Percentiles rank a stretch among this genome's conserved stretches.
Evolutionary conservation across 2,888 invertebrate species (phyloP).

Genomic region (Parascotia fuliginaria): DNA sequence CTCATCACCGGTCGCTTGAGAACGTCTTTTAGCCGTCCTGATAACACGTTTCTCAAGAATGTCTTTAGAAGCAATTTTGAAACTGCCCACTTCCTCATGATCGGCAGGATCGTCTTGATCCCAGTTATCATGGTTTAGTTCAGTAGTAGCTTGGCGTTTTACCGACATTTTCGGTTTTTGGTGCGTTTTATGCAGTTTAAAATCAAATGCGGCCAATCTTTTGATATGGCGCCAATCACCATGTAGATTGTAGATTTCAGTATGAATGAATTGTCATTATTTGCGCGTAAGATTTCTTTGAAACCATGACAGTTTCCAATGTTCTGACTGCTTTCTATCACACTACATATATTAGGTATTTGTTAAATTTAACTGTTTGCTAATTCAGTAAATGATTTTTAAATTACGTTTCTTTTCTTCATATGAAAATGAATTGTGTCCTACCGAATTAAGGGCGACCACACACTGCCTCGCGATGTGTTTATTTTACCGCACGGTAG

Average conservation of each 20-base stretch:
- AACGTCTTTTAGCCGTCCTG: constrained; percentile 90
- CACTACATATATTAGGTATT: no score
- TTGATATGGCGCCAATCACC: constrained; percentile 30
- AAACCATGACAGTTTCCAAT: background rate
- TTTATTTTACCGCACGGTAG: no score
- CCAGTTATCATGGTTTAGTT: constrained; percentile 95
- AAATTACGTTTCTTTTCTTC: no score
- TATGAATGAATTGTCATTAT: constrained; percentile 25
- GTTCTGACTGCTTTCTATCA: background rate
- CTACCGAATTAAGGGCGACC: no score
- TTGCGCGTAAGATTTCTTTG: constrained; percentile 3
- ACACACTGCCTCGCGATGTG: no score
- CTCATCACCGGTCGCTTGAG: constrained; percentile 51
- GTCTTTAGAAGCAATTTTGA: constrained; percentile 87
- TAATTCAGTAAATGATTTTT: no score
- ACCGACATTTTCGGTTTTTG: constrained; percentile 83
- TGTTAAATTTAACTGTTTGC: background rate
- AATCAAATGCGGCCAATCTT: background rate
- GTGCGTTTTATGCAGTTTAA: background rate
- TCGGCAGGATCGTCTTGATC: constrained; percentile 89
- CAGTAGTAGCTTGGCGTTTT: constrained; percentile 90
- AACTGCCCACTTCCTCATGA: constrained; percentile 90
- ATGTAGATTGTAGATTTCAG: constrained; percentile 21
- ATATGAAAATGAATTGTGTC: no score
- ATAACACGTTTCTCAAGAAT: constrained; percentile 91